phyloP scores from a whole-genome alignment of 2,888 invertebrate species.

The Pseudococcus longispinus region DNA sequence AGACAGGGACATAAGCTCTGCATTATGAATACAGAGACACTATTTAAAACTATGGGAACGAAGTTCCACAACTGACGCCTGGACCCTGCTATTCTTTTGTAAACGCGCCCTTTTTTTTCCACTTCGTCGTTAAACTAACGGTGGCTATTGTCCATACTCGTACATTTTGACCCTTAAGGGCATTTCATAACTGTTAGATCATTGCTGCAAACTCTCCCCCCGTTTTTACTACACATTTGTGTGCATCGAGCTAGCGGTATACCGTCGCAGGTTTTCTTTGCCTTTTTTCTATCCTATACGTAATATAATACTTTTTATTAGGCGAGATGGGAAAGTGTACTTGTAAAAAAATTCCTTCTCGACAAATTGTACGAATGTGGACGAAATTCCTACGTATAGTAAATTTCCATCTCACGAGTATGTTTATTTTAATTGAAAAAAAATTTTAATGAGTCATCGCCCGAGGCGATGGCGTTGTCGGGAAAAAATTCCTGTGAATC shows the following conservation, averaged over 20 bases:
- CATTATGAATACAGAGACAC: slow-evolving; percentile 52
- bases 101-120: slow-evolving; percentile 35
- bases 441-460: not conserved
- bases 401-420: not conserved
- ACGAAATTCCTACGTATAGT: not conserved
- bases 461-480: not conserved
- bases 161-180: slow-evolving; percentile 56
- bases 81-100: slow-evolving; percentile 51
- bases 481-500: slow-evolving; percentile 20
- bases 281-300: not conserved
- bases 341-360: no score
- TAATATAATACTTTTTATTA: slow-evolving; percentile 48
- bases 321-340: not conserved
- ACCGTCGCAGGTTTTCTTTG: slow-evolving; percentile 8
- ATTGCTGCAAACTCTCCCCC: not conserved
- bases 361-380: not conserved
- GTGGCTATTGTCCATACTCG: slow-evolving; percentile 55
- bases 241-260: not conserved
- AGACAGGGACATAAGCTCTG: slow-evolving; percentile 53
- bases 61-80: slow-evolving; percentile 46
- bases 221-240: not conserved
- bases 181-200: slow-evolving; percentile 53
- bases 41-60: slow-evolving; percentile 56
- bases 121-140: slow-evolving; percentile 45
- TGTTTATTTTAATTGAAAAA: not conserved